Percentiles rank a stretch among this genome's conserved stretches.
Evolutionary conservation across 2,888 invertebrate species (phyloP).

Genomic region (Polydesmus complanatus): DNA sequence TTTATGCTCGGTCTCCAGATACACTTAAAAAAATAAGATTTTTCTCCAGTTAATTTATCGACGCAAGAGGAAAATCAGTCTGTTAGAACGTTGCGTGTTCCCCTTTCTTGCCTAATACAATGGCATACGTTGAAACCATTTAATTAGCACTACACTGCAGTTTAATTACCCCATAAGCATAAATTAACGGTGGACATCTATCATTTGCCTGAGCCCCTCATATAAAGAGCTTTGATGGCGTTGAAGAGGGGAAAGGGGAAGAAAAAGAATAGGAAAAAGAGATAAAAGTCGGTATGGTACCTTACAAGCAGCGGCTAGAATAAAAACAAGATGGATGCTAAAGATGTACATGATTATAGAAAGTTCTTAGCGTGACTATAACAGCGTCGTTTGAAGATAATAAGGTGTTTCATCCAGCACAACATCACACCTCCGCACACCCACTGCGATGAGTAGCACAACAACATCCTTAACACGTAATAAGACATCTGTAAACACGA

Average conservation of each 20-base stretch:
- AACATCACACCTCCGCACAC: background rate
- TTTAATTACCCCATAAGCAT: background rate
- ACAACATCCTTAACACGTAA: background rate
- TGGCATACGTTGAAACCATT: background rate
- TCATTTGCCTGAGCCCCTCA: background rate
- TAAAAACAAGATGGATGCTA: background rate
- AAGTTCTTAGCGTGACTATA: background rate
- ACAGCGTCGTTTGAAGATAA: background rate
- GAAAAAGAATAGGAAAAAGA: too few species aligned
- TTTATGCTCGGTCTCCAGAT: background rate
- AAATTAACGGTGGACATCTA: background rate
- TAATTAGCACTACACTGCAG: background rate
- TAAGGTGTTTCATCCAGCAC: background rate
- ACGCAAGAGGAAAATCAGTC: background rate
- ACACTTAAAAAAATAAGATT: background rate
- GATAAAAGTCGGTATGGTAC: too few species aligned
- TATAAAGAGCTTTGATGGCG: background rate
- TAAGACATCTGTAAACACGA: background rate
- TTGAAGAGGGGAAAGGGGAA: background rate
- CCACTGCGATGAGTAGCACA: background rate
- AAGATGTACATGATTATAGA: background rate
- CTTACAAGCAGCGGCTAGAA: too few species aligned
- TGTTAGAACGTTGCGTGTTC: background rate
- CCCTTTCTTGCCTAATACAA: too few species aligned
- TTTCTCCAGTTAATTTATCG: background rate